phyloP scores from a whole-genome alignment of 53 echinoderm and acorn worm genomes.

The Paelopatides confundens region DNA sequence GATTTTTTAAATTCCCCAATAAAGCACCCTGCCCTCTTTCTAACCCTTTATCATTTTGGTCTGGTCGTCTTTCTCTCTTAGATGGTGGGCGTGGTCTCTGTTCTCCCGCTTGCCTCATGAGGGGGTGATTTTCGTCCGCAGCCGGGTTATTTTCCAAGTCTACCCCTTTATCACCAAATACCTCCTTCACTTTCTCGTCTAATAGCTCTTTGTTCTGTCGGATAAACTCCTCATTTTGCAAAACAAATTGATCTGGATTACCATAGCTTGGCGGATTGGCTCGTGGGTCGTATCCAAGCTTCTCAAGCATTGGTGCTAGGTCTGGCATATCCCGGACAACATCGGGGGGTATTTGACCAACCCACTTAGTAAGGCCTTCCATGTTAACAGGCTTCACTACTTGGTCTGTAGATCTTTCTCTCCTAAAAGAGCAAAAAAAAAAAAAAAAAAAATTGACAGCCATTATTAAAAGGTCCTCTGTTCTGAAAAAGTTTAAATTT shows the following conservation, averaged over 20 bases:
- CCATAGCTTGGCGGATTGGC: constrained; percentile 95
- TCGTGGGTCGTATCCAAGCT: constrained; percentile 92
- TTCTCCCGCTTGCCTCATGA: background rate
- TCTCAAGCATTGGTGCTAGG: constrained; percentile 89
- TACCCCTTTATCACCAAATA: constrained; percentile 71
- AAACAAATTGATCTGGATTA: constrained; percentile 84
- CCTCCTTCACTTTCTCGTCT: constrained; percentile 67
- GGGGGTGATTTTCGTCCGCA: constrained; percentile 26
- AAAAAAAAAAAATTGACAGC: too few species aligned
- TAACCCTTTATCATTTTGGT: background rate
- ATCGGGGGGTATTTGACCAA: constrained; percentile 90
- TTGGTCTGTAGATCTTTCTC: constrained; percentile 93
- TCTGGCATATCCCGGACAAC: constrained; percentile 89
- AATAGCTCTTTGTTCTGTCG: constrained; percentile 66
- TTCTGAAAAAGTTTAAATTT: background rate
- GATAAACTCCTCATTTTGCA: constrained; percentile 90
- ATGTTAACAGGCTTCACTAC: constrained; percentile 94
- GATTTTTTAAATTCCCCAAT: background rate
- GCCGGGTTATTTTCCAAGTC: constrained; percentile 51
- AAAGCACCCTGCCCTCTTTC: background rate
- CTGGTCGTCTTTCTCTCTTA: background rate
- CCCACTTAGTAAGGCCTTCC: constrained; percentile 96
- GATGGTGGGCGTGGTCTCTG: background rate
- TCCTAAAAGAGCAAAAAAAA: constrained; percentile 59
- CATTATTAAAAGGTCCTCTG: background rate